Evolutionary conservation across 2,113 vertebrate genomes (phyloP).

Genomic region (Camelus dromedarius): DNA sequence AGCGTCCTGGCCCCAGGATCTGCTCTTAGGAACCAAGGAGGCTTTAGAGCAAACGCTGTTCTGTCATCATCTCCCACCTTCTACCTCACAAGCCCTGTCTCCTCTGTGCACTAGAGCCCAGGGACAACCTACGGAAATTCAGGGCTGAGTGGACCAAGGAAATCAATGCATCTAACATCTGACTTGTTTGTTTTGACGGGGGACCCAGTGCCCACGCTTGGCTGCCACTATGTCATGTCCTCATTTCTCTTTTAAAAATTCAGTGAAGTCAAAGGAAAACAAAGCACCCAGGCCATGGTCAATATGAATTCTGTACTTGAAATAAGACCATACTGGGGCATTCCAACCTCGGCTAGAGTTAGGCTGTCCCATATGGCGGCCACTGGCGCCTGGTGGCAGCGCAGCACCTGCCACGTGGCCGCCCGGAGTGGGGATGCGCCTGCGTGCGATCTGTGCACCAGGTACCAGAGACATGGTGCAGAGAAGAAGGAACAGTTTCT

Average conservation of each 20-base stretch:
- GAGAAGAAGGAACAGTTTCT: fast-evolving
- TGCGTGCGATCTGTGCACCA: fast-evolving
- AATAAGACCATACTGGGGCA: neutral
- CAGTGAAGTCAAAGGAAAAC: neutral
- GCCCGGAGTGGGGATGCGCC: fast-evolving
- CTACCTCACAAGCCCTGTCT: neutral
- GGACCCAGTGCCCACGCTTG: neutral
- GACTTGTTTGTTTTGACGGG: neutral
- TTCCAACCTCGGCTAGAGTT: no score
- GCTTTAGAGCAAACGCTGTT: neutral
- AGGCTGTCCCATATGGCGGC: fast-evolving
- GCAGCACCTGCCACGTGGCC: fast-evolving
- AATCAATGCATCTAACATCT: no score
- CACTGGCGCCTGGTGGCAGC: fast-evolving
- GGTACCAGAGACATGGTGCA: neutral
- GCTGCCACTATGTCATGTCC: neutral
- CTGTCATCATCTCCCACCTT: fast-evolving
- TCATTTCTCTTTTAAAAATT: neutral
- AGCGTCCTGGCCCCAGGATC: fast-evolving
- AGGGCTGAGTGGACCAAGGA: neutral
- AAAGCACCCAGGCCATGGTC: no score
- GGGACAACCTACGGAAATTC: fast-evolving
- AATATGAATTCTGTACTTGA: neutral
- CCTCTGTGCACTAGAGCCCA: neutral
- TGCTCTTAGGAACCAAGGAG: neutral